phyloP scores from a whole-genome alignment of 2,797 vertebrate species.

The Odontamblyopus rebecca region DNA sequence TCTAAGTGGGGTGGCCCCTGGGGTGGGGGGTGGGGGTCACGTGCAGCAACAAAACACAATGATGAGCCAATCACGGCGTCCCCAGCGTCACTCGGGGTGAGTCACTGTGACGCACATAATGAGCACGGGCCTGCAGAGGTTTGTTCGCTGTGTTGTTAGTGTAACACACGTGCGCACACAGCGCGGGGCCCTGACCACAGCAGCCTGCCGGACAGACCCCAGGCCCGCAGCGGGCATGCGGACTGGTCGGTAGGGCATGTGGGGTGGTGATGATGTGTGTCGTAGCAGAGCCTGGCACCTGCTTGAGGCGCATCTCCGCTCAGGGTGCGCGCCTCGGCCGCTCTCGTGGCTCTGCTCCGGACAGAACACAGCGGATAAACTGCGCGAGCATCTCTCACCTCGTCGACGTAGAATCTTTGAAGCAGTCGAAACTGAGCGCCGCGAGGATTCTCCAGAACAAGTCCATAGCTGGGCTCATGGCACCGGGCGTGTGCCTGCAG shows the following conservation, averaged over 20 bases:
- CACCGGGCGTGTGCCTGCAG: slow-evolving; percentile 6
- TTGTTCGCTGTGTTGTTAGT: neutral
- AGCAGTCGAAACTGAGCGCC: slow-evolving; percentile 77
- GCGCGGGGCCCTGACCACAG: neutral
- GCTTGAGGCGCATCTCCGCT: too few relatives aligned
- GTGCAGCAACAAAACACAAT: neutral
- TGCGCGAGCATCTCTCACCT: slow-evolving; percentile 65
- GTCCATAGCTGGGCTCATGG: slow-evolving; percentile 74
- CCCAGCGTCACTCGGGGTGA: neutral
- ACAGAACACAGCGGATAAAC: neutral
- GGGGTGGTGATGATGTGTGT: neutral
- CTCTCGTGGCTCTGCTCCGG: neutral
- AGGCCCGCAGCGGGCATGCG: neutral
- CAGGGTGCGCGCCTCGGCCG: neutral
- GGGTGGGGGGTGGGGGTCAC: neutral
- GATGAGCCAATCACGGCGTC: neutral
- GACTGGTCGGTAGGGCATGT: neutral
- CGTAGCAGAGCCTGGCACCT: neutral
- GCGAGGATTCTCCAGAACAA: slow-evolving; percentile 79
- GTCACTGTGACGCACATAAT: neutral
- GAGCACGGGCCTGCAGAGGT: neutral
- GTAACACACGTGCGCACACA: neutral
- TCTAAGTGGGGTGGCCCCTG: too few relatives aligned
- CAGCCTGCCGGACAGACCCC: neutral
- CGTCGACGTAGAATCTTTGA: slow-evolving; percentile 71